phyloP scores from a whole-genome alignment of 2,113 vertebrate genomes.

The Typhlomys cinereus region DNA sequence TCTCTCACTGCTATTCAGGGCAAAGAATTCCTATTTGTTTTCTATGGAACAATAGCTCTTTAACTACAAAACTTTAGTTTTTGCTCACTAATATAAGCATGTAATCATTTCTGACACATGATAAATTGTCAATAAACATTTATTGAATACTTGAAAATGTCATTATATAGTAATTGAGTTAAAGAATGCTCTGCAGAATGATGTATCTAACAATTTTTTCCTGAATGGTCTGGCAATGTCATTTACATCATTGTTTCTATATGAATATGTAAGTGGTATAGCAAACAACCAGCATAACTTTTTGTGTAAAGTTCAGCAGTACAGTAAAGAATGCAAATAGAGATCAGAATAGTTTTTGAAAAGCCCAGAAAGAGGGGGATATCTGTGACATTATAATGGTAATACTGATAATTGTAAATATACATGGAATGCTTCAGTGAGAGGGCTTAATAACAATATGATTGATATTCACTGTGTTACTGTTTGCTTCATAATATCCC shows the following conservation, averaged over 20 bases:
- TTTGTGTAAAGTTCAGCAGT: not conserved
- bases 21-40: not conserved
- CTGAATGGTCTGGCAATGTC: not conserved
- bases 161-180: not conserved
- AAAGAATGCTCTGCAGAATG: not conserved
- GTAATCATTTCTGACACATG: not conserved
- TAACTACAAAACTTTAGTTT: not conserved
- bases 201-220: not conserved
- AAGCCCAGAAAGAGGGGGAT: not conserved
- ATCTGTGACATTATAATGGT: not conserved
- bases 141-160: not conserved
- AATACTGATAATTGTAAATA: not conserved
- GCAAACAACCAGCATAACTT: not conserved
- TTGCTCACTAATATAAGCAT: not conserved
- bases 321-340: not conserved
- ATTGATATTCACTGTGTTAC: not conserved
- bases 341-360: not conserved
- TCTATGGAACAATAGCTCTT: not conserved
- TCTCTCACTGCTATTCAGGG: not conserved
- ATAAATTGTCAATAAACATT: not conserved
- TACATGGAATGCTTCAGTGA: not conserved
- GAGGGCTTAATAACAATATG: not conserved
- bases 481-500: not conserved
- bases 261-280: not conserved
- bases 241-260: not conserved